Base-by-base conservation (phyloP, 2,113 vertebrate species). In the Pholis gunnellus region DNA sequence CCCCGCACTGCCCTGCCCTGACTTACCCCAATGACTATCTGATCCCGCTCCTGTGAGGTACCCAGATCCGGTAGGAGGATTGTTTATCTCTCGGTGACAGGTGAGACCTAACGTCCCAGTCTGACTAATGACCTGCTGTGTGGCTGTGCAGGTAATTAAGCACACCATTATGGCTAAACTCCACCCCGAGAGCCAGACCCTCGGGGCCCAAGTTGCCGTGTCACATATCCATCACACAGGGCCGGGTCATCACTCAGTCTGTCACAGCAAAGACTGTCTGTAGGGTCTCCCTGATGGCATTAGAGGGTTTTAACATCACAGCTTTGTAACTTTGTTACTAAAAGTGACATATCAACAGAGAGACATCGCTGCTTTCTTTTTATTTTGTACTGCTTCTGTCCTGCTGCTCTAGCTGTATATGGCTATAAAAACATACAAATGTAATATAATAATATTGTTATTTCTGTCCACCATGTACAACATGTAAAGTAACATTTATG, bases 61-160 rank as follows among this genome's bases (percentile, higher is more conserved):
- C 86, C 86, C 69, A 86, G 78, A 85, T 80, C 85, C 82, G 78
- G 78, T 70, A 65, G 88, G 81, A 89, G 83, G 91, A 92, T 92
- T 94, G 91, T 93, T 93, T 94, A 85, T 94, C 90, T 92, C 90
- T 38, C 44, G 73, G 79, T 94, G 93, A 93, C 92, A 89, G 91
- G 88, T 93, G 84, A 93, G 88, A 82, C 87, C 89, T 78, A 65
- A 79, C 72, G 60, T 88, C 85, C 86, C 89, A 36, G 85, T 78
- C 91, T 95, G 93, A 95, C 92, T 92, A 93, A 95, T 92, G 92
- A 88, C 93, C 93, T 88, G 91, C 91, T 94, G 85, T 91, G 93
- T 90, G 93, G 88, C 90, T 85, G 89, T 89, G 89, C 87, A 93
- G 91, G 94, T 95, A 96, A 96, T 96, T 96, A 96, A 96, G 91